Evolutionary conservation across 2,113 vertebrate species (phyloP), one percentile per base, ranked within the genome.

Genomic region (Ctenodactylus gundi): DNA sequence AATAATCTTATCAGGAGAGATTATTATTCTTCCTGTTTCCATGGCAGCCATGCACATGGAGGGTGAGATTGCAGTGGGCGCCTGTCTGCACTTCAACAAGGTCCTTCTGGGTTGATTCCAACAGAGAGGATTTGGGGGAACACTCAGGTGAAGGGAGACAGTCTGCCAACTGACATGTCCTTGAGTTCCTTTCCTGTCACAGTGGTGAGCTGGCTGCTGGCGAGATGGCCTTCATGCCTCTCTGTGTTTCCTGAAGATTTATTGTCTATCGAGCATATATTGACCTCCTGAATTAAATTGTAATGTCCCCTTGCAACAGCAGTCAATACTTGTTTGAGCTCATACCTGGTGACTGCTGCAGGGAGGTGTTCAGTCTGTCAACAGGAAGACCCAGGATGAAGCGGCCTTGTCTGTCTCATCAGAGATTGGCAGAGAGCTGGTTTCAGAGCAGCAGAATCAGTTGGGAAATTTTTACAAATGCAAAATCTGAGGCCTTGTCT

Each of bases 201-300:
- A 62, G 2, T 60, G 31, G 31, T 29, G 23, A 94, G 60, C 41
- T 29, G 36, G 34, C 65, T 27, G 13, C 53, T 0, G 6, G 23
- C 5, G 44, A 64, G 55, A 15, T 67, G n/a, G 27, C 80, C 21
- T 86, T 85, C 73, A 39, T 75, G 23, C 20, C n/a, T 73, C 9
- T 87, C 44, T 87, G 49, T 60, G 39, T 84, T 89, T 91, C 39
- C 39, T 90, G 18, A 80, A 81, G 60, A 87, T 75, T 90, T 84
- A 70, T 85, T 27, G 75, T 55, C 31, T 72, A 7, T 55, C 53
- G 41, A 94, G 60, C 41, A 92, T 90, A 81, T 94, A 85, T 21
- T 95, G 58, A 76, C 39, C 90, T 85, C 31, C 92, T 88, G 23
- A 88, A 76, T 90, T 92, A 76, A 85, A 57, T 76, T 70, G 53